These are phyloP conservation scores for Neotoma lepida DNA, from an alignment of 2,113 vertebrate genomes.

Conservation along the genomic window DNA sequence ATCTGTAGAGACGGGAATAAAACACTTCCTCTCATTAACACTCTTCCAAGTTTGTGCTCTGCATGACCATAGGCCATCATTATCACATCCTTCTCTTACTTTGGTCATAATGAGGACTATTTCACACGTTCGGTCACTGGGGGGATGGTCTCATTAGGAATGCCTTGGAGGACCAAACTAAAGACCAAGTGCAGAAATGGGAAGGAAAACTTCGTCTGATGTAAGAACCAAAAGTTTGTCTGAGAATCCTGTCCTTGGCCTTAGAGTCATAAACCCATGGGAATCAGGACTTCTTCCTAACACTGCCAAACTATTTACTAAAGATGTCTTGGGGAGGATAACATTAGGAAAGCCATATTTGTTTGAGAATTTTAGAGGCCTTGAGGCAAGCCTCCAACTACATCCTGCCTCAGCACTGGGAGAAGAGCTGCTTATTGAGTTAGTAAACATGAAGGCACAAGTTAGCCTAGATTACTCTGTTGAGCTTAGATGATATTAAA, in stretches of 20 bases:
- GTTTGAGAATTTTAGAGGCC: neutral
- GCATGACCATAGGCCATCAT: constrained; percentile 18
- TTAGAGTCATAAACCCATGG: neutral
- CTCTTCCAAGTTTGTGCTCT: neutral
- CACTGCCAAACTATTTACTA: neutral
- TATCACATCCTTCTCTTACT: constrained; percentile 20
- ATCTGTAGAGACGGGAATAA: neutral
- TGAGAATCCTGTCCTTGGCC: neutral
- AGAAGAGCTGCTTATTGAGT: neutral
- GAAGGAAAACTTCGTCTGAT: constrained; percentile 57
- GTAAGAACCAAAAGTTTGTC: constrained; percentile 45
- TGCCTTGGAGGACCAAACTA: constrained; percentile 10
- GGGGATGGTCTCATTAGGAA: neutral
- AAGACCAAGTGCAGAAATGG: neutral
- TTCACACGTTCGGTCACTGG: constrained; percentile 44
- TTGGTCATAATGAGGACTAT: constrained; percentile 36
- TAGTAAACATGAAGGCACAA: neutral
- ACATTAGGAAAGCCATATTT: neutral
- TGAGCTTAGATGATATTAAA: neutral
- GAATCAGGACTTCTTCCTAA: neutral
- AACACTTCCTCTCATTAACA: constrained; percentile 45
- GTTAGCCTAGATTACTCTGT: neutral
- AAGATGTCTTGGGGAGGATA: neutral
- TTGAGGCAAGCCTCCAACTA: neutral
- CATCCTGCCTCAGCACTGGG: neutral